These are phyloP conservation scores for Blastomussa wellsi DNA, from an alignment of 92 coral and sea anemone genomes.

Conservation along the genomic window DNA sequence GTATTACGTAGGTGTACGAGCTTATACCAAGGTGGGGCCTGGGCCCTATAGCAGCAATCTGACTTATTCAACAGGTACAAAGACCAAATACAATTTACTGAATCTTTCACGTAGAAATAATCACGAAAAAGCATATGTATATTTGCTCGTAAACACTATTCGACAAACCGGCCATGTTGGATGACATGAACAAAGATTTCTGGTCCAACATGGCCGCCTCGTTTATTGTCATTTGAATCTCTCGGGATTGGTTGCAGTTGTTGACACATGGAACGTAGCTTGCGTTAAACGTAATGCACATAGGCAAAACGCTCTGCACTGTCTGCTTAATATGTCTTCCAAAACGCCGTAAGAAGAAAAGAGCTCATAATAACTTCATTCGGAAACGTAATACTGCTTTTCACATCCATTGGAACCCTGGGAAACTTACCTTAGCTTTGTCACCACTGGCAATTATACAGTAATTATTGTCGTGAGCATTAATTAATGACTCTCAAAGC, in stretches of 20 bases:
- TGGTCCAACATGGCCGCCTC: no score
- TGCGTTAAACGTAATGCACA: neutral
- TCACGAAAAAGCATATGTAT: no score
- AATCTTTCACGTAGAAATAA: neutral
- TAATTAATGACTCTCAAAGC: neutral
- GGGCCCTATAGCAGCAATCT: conserved; percentile 65
- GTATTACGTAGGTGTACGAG: conserved; percentile 63
- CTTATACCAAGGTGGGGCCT: conserved; percentile 65
- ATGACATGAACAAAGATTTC: no score
- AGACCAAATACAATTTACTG: neutral
- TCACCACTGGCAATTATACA: no score
- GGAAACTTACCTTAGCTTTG: neutral
- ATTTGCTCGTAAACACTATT: no score
- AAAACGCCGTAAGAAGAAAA: neutral
- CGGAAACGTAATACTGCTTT: neutral
- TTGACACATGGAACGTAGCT: neutral
- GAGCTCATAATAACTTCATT: no score
- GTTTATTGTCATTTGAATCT: no score
- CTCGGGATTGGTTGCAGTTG: no score
- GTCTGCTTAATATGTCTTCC: neutral
- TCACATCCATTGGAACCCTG: neutral
- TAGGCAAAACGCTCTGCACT: neutral
- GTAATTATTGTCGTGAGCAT: no score
- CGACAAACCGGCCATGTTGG: no score
- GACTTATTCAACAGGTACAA: conserved; percentile 27